phyloP scores from a whole-genome alignment of 2,113 vertebrate species.

The Athene noctua region DNA sequence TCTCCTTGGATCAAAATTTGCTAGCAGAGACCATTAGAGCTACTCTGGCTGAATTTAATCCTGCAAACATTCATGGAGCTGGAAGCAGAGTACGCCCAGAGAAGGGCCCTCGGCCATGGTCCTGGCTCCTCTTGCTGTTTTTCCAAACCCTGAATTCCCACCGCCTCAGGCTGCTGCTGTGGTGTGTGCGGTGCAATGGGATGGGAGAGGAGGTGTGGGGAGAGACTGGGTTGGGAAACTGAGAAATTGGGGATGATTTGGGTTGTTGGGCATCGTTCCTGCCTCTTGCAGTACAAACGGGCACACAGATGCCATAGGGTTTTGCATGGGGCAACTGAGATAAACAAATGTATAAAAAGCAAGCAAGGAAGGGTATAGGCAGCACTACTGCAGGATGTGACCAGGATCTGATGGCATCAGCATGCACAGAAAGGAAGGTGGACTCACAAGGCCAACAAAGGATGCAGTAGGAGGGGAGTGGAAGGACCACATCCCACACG shows the following conservation, averaged over 20 bases:
- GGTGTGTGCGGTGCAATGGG: accelerated
- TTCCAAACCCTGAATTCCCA: background rate
- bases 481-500: accelerated
- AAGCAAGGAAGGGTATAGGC: background rate
- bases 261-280: background rate
- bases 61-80: background rate
- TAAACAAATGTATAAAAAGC: background rate
- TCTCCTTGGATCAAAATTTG: background rate
- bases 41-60: background rate
- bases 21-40: accelerated
- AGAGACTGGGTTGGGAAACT: background rate
- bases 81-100: background rate
- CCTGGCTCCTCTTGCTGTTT: background rate
- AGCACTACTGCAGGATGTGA: accelerated
- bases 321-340: background rate
- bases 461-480: background rate
- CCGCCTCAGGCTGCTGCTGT: background rate
- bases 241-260: background rate
- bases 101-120: background rate
- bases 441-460: background rate
- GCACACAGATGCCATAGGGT: background rate
- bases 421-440: background rate
- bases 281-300: background rate
- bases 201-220: background rate
- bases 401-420: accelerated